Evolutionary conservation across 2,888 invertebrate species (phyloP).

Genomic region (Eucriotettix oculatus): DNA sequence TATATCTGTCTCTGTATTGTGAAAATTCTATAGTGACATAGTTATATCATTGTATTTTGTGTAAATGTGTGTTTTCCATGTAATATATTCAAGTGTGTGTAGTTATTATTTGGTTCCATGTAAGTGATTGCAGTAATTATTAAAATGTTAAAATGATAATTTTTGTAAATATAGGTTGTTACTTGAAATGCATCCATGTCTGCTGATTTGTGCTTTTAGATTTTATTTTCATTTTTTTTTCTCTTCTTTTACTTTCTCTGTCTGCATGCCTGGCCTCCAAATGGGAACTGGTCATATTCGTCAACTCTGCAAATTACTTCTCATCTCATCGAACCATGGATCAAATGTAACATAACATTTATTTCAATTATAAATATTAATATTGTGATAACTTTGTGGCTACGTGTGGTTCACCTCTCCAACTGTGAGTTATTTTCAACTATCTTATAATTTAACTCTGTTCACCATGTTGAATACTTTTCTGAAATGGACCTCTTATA

Average conservation of each 20-base stretch:
- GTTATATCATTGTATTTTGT: background rate
- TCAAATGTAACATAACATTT: background rate
- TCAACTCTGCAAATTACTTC: background rate
- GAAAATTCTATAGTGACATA: background rate
- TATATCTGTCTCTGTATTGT: background rate
- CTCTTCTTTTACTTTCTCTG: constrained; percentile 37
- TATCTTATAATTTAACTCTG: background rate
- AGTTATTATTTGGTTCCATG: background rate
- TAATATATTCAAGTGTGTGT: background rate
- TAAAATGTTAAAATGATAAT: too few relatives aligned
- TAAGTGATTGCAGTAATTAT: background rate
- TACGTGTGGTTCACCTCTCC: background rate
- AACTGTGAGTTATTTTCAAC: constrained; percentile 11
- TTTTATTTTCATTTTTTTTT: constrained; percentile 34
- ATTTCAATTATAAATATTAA: background rate
- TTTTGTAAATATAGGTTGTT: too few relatives aligned
- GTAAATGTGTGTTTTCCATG: background rate
- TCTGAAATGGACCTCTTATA: background rate
- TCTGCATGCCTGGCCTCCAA: constrained; percentile 28
- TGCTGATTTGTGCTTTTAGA: constrained; percentile 19
- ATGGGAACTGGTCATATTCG: background rate
- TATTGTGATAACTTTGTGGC: background rate
- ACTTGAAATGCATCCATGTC: background rate
- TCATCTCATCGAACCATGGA: background rate
- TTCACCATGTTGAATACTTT: background rate